Evolutionary conservation across 2,888 invertebrate species (phyloP).

Genomic region (Drosophila anceps): DNA sequence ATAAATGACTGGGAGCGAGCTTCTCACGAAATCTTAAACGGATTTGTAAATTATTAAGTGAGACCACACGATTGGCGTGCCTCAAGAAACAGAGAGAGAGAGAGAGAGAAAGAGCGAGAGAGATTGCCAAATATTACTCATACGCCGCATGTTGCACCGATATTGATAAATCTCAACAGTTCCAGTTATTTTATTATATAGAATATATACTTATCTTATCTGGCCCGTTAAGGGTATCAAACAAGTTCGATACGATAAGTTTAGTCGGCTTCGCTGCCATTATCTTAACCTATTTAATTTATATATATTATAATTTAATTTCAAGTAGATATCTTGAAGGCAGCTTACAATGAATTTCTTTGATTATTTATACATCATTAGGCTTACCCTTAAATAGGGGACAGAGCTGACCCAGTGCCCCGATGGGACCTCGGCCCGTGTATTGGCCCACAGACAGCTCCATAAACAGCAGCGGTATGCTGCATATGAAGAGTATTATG

Average conservation of each 20-base stretch:
- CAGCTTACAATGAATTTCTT: background rate
- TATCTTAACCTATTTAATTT: background rate
- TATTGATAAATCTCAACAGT: background rate
- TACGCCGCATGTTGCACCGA: conserved; percentile 2
- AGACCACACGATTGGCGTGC: background rate
- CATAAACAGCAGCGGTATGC: conserved; percentile 97
- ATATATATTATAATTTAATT: background rate
- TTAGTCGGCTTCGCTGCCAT: background rate
- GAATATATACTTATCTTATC: conserved; percentile 5
- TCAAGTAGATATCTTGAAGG: background rate
- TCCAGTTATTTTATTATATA: background rate
- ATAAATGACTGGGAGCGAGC: conserved; percentile 7
- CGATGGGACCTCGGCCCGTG: conserved; percentile 96
- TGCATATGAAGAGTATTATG: conserved; percentile 95
- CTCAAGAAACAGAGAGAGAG: background rate
- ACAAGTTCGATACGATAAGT: conserved; percentile 1
- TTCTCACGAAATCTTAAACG: conserved; percentile 13
- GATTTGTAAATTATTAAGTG: conserved; percentile 14
- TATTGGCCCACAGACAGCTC: conserved; percentile 97
- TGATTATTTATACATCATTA: background rate
- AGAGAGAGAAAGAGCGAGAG: background rate
- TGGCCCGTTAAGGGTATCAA: background rate
- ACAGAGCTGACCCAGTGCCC: conserved; percentile 95
- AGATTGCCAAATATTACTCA: background rate
- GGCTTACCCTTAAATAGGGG: conserved; percentile 95